Conservation (phyloP, 2,888 invertebrate species). For the Enchytraeus crypticus region DNA sequence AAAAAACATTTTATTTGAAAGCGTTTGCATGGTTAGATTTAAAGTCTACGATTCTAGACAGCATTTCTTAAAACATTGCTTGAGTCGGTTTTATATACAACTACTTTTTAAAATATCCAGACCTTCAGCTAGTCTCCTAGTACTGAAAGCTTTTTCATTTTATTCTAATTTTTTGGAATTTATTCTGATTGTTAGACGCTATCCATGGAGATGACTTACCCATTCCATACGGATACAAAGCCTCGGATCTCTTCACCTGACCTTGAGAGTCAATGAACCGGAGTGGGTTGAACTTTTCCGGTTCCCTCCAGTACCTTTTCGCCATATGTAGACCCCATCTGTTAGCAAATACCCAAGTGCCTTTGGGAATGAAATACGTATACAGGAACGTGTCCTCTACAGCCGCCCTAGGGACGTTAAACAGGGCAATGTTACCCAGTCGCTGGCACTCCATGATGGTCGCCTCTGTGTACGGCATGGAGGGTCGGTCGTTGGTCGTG, state of each 20-base stretch:
- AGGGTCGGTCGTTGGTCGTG: slow-evolving; percentile 18
- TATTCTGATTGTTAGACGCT: neutral
- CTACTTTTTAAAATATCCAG: too few relatives aligned
- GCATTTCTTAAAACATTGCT: too few relatives aligned
- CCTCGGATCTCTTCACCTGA: slow-evolving; percentile 16
- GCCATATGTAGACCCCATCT: slow-evolving; percentile 23
- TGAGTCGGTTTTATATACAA: too few relatives aligned
- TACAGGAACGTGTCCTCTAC: slow-evolving; percentile 17
- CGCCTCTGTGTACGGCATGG: slow-evolving; percentile 24
- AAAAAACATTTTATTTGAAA: too few relatives aligned
- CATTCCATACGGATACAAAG: slow-evolving; percentile 25
- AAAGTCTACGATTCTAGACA: too few relatives aligned
- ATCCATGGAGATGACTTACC: slow-evolving; percentile 23
- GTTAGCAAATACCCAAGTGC: slow-evolving; percentile 27
- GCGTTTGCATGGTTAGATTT: too few relatives aligned
- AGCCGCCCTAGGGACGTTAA: slow-evolving; percentile 24
- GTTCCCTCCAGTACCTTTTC: slow-evolving; percentile 19
- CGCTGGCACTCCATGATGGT: slow-evolving; percentile 27
- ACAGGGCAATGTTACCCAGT: slow-evolving; percentile 26
- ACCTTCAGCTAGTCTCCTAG: too few relatives aligned
- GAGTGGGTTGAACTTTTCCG: slow-evolving; percentile 19
- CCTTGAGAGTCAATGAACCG: slow-evolving; percentile 20
- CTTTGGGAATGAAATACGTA: slow-evolving; percentile 23
- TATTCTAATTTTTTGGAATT: neutral
- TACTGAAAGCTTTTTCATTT: too few relatives aligned